Conservation (phyloP, 2,113 vertebrate species). For the Canis aureus region DNA sequence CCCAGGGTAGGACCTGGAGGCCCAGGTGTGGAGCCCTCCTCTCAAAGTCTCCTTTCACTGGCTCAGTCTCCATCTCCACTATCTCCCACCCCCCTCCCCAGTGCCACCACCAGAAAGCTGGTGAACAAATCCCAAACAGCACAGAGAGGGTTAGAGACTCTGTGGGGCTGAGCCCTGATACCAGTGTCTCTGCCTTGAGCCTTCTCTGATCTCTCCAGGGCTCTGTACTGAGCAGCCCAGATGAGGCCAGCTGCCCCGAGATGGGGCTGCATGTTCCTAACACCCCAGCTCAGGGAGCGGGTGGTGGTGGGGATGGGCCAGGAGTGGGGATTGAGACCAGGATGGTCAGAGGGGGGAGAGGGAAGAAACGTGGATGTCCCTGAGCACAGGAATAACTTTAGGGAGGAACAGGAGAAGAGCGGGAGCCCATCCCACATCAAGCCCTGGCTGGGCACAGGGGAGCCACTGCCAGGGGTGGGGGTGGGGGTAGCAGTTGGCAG, state of each 20-base stretch:
- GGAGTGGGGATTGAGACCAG: background rate
- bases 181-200: background rate
- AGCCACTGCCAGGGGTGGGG: background rate
- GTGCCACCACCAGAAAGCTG: background rate
- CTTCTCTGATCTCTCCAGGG: too few species aligned
- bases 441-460: background rate
- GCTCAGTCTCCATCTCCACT: fast-evolving
- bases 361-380: background rate
- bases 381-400: background rate
- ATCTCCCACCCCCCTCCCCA: too few species aligned
- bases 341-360: background rate
- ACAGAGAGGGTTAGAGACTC: background rate
- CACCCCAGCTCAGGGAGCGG: background rate
- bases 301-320: background rate
- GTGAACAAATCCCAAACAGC: background rate
- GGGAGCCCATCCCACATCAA: background rate
- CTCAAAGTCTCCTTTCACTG: background rate
- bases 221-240: background rate
- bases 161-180: background rate
- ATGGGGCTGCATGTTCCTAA: background rate
- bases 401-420: fast-evolving
- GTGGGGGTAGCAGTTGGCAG: too few species aligned
- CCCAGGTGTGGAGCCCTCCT: background rate
- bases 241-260: background rate
- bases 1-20: background rate